Conservation (phyloP, 2,888 invertebrate species). For the Ametastegia equiseti region DNA sequence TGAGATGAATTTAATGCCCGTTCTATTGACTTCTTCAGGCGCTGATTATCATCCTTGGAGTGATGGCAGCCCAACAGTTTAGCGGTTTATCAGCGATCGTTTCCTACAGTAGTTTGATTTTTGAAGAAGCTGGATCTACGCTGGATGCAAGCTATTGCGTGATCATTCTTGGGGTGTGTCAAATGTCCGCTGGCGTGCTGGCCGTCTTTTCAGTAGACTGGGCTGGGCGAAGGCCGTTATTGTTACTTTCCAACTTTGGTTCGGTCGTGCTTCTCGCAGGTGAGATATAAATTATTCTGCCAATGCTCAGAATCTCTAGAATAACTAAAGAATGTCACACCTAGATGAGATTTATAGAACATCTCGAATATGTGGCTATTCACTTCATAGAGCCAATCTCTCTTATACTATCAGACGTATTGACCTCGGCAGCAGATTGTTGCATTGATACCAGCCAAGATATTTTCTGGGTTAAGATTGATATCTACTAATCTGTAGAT, state of each 20-base stretch:
- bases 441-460: no score
- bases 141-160: neutral
- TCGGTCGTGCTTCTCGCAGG: conserved; percentile 9
- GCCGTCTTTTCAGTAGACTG: conserved; percentile 43
- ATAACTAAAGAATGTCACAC: no score
- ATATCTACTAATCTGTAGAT: neutral
- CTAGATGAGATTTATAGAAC: no score
- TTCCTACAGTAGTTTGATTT: conserved; percentile 24
- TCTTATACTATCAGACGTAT: no score
- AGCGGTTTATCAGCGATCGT: conserved; percentile 48
- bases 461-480: no score
- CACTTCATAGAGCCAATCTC: no score
- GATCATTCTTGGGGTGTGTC: conserved; percentile 40
- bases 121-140: neutral
- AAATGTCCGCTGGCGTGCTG: neutral
- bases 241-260: conserved; percentile 42
- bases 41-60: conserved; percentile 29
- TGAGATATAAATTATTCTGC: neutral
- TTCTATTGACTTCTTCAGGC: neutral
- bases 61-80: conserved; percentile 52
- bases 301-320: no score
- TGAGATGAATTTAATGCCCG: neutral
- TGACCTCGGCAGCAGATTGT: no score
- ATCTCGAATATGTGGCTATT: no score
- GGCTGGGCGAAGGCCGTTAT: conserved; percentile 52